These are phyloP conservation scores for Python bivittatus DNA, from an alignment of 2,113 vertebrate genomes.

Conservation along the genomic window DNA sequence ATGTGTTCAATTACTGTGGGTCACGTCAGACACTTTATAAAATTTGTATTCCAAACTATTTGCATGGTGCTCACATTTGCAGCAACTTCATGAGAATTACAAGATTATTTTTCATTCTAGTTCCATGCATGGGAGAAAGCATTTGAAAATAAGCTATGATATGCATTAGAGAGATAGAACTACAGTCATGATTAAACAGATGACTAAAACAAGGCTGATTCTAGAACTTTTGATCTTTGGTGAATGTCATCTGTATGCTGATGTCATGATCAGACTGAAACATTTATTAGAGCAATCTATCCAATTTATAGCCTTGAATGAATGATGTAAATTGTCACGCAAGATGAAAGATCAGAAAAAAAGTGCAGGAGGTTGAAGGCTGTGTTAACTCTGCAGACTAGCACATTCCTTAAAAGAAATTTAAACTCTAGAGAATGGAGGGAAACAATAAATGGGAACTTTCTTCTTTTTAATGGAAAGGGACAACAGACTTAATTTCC, in stretches of 20 bases:
- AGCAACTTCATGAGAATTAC: constrained; percentile 29
- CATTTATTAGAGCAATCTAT: constrained; percentile 28
- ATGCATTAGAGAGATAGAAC: constrained; percentile 18
- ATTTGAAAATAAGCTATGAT: constrained; percentile 43
- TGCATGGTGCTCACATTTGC: constrained; percentile 24
- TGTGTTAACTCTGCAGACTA: background rate
- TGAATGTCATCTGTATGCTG: constrained; percentile 30
- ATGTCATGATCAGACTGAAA: constrained; percentile 41
- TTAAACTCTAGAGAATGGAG: background rate
- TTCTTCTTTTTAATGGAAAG: background rate
- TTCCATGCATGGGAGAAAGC: background rate
- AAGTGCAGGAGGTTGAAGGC: background rate
- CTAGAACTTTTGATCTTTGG: constrained; percentile 47
- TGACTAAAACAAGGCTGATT: background rate
- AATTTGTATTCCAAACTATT: constrained; percentile 30
- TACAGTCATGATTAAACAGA: constrained; percentile 50
- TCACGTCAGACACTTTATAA: background rate
- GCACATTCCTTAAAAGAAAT: background rate
- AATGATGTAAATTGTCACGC: constrained; percentile 29
- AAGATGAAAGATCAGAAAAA: constrained; percentile 25
- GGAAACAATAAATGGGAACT: background rate
- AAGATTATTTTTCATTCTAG: constrained; percentile 45
- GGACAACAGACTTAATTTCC: background rate
- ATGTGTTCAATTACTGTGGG: background rate
- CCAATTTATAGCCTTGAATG: constrained; percentile 36